Percentiles rank a stretch among this genome's conserved stretches.
Evolutionary conservation across 1,140 invertebrate genomes (phyloP).

Genomic region (Orussus abietinus): DNA sequence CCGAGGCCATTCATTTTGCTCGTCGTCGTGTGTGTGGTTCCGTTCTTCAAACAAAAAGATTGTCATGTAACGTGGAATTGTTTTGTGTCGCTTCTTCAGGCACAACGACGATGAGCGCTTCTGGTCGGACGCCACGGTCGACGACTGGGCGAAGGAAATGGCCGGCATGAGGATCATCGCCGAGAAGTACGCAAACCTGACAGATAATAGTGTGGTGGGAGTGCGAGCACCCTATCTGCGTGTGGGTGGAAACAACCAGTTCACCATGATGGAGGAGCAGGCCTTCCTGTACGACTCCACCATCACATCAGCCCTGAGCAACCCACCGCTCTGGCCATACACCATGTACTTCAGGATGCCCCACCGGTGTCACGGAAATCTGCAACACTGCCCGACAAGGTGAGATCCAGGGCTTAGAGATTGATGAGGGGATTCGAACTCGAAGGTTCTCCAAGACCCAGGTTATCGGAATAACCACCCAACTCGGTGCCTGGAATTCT

Average conservation of each 20-base stretch:
- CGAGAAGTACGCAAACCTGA: slow-evolving; percentile 89
- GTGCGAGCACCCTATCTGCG: slow-evolving; percentile 88
- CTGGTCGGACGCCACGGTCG: slow-evolving; percentile 90
- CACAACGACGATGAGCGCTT: slow-evolving; percentile 91
- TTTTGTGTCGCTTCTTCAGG: slow-evolving; percentile 47
- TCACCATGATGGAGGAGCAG: slow-evolving; percentile 97
- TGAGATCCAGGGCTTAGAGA: slow-evolving; percentile 50
- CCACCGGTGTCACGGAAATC: slow-evolving; percentile 88
- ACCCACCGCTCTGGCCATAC: slow-evolving; percentile 94
- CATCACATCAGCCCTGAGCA: slow-evolving; percentile 87
- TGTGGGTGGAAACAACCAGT: slow-evolving; percentile 94
- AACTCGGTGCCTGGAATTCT: slow-evolving; percentile 11
- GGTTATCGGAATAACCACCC: no score
- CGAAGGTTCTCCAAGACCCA: no score
- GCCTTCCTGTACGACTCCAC: slow-evolving; percentile 94
- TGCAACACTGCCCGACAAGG: slow-evolving; percentile 88
- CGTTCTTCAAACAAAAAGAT: no score
- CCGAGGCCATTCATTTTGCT: no score
- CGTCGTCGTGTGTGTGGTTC: no score
- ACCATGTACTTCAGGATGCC: slow-evolving; percentile 98
- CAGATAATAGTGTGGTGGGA: slow-evolving; percentile 91
- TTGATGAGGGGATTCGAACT: background rate
- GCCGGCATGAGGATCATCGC: slow-evolving; percentile 90
- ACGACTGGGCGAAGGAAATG: slow-evolving; percentile 96
- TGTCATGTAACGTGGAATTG: no score